Percentiles rank a stretch among this genome's conserved stretches.
phyloP scores from a whole-genome alignment of 2,113 vertebrate species.

The Nicator chloris region DNA sequence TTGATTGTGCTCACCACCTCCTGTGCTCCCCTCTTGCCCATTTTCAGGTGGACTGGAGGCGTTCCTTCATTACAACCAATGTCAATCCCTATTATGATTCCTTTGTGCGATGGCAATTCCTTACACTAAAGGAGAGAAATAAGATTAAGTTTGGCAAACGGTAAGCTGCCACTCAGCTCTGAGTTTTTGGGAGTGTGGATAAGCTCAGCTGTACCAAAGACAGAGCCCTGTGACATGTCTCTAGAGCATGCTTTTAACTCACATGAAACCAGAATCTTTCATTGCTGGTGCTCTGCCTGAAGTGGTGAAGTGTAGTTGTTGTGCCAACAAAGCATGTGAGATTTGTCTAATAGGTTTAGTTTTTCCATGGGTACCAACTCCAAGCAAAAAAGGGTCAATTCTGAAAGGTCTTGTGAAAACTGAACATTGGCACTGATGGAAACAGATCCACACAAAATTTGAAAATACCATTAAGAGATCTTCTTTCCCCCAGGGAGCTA shows the following conservation, averaged over 20 bases:
- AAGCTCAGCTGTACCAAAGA: background rate
- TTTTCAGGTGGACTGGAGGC: conserved; percentile 92
- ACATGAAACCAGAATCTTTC: background rate
- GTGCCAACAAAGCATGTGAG: background rate
- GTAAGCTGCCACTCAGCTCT: conserved; percentile 55
- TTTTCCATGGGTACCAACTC: background rate
- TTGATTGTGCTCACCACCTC: background rate
- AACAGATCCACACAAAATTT: background rate
- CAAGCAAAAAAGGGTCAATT: background rate
- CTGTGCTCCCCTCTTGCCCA: background rate
- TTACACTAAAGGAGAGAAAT: conserved; percentile 90
- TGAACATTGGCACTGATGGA: fast-evolving
- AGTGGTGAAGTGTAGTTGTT: fast-evolving
- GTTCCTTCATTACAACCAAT: conserved; percentile 94
- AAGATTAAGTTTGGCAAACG: conserved; percentile 97
- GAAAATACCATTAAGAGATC: background rate
- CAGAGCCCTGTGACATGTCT: fast-evolving
- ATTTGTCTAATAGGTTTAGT: background rate
- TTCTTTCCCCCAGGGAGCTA: background rate
- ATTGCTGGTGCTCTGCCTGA: background rate
- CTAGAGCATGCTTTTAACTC: fast-evolving
- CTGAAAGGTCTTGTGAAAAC: background rate
- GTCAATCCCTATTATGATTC: conserved; percentile 97
- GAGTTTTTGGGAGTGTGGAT: background rate
- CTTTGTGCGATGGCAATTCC: conserved; percentile 94